Conservation (phyloP, 2,797 vertebrate genomes). For the Tenualosa thibaudeaui region DNA sequence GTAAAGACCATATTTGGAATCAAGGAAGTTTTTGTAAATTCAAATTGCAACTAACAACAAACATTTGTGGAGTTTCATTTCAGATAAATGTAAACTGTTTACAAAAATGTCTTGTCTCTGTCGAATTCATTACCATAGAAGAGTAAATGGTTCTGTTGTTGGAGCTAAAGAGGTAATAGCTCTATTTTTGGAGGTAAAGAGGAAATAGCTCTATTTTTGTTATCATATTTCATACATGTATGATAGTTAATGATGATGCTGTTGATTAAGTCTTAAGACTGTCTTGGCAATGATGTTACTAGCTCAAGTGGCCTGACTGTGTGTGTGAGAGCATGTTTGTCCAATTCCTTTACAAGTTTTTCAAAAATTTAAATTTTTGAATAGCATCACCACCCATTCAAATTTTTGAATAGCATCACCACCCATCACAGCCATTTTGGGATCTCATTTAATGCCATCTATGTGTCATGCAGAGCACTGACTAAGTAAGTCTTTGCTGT, state of each 20-base stretch:
- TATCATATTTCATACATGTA: not conserved
- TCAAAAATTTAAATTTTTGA: not conserved
- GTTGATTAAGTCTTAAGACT: not conserved
- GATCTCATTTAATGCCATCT: not conserved
- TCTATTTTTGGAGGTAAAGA: not conserved
- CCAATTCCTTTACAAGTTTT: not conserved
- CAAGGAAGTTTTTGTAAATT: not conserved
- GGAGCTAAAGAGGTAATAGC: too few species aligned
- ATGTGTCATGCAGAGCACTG: not conserved
- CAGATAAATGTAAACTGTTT: not conserved
- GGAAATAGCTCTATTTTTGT: too few species aligned
- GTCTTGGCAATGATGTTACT: not conserved
- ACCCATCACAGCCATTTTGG: not conserved
- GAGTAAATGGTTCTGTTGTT: not conserved
- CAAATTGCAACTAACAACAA: not conserved
- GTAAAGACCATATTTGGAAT: not conserved
- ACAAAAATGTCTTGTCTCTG: not conserved
- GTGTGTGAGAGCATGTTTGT: not conserved
- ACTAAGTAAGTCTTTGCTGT: conserved; percentile 40
- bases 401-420: not conserved
- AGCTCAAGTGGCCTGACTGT: not conserved
- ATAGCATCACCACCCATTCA: not conserved
- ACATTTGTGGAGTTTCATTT: not conserved
- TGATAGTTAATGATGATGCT: not conserved
- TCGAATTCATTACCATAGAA: not conserved